Evolutionary conservation across 2,113 vertebrate genomes (phyloP), one percentile per base, ranked within the genome.

Genomic region (Actenoides lindsayi): DNA sequence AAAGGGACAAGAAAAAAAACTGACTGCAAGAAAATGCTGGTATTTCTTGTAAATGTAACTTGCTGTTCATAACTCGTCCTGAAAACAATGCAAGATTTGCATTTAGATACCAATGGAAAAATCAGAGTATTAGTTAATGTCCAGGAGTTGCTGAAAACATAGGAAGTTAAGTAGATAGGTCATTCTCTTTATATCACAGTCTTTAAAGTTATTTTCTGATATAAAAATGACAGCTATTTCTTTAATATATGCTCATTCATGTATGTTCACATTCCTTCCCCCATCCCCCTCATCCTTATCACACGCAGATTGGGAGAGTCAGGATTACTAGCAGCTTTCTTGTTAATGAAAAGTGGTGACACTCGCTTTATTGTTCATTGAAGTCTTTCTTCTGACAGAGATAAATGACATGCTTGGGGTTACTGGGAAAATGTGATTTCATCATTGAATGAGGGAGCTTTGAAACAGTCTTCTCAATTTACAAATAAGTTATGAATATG

Each of bases 381-480:
- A 95, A 42, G 78, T 67, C 83, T 98, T 97, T 97, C 89, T 64
- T 77, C 80, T 98, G 98, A 97, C 92, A 90, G 93, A 98, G 97
- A 98, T 95, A 96, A 97, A 98, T 97, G 67, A 79, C 82, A 64
- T 89, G 83, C 94, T 97, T 97, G 80, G 41, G 83, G 94, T 97
- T 98, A 98, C 85, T 69, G 65, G 97, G 97, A 98, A 98, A 98
- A 97, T 94, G 83, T 94, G 94, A 96, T 98, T 98, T 97, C 93
- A 60, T 98, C 95, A 76, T 54, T 94, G 91, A 97, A 96, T 81
- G 68, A 91, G 63, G 73, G 90, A 95, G 85, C 94, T 97, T 96
- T 95, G 96, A 97, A 92, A 88, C 89, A 96, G 86, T 93, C 80
- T 94, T 96, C 82, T 77, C 11, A 15, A 95, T 97, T 96, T 96